phyloP scores from a whole-genome alignment of 2,113 vertebrate genomes.

The Hippopotamus amphibius region DNA sequence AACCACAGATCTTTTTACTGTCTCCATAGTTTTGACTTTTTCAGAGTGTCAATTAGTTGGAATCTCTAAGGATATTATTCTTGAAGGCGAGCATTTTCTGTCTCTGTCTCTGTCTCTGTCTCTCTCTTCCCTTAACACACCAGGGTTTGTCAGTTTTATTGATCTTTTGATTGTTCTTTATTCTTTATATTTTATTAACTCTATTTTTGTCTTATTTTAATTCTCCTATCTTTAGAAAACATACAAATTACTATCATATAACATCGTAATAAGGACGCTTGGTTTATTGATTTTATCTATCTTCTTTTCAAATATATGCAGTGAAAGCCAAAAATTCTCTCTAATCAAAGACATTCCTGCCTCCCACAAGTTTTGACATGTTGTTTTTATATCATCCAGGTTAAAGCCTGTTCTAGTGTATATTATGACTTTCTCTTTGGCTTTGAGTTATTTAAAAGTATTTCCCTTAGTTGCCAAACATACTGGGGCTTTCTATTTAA shows the following conservation, averaged over 20 bases:
- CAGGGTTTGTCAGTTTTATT: not conserved
- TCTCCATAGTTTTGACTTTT: not conserved
- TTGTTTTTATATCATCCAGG: not conserved
- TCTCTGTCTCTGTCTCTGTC: not conserved
- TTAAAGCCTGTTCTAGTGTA: not conserved
- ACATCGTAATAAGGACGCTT: not conserved
- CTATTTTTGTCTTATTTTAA: not conserved
- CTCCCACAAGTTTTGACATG: not conserved
- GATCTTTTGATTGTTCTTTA: not conserved
- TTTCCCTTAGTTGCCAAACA: not conserved
- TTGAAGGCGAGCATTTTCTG: not conserved
- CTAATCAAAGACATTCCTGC: not conserved
- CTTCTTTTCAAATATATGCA: not conserved
- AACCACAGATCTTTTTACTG: not conserved
- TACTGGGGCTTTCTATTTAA: not conserved
- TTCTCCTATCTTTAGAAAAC: not conserved
- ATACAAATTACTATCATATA: not conserved
- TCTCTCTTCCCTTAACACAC: not conserved
- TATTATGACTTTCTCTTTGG: not conserved
- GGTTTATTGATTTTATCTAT: not conserved
- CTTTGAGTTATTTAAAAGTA: not conserved
- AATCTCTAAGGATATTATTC: not conserved
- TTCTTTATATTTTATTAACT: not conserved
- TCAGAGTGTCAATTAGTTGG: not conserved
- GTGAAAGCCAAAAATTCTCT: not conserved